Conservation (phyloP, 2,797 vertebrate genomes). For the Xenopus petersii region DNA sequence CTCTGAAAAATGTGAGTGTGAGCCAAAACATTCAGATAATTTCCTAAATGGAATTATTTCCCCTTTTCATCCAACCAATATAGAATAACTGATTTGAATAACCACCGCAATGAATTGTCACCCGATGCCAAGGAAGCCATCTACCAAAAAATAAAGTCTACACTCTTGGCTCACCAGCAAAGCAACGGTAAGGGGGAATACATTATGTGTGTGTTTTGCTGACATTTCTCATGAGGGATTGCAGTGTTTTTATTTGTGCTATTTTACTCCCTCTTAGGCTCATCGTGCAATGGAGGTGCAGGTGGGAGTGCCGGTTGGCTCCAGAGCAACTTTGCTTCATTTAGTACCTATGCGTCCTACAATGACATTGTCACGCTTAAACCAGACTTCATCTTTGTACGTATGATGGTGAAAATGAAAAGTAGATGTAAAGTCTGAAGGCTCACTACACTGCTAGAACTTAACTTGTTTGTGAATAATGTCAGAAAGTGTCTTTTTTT, state of each 20-base stretch:
- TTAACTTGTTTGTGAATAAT: too few species aligned
- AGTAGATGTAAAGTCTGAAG: too few species aligned
- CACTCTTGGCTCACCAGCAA: background rate
- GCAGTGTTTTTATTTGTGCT: background rate
- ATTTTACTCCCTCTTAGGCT: background rate
- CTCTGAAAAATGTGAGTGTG: too few species aligned
- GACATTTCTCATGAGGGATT: background rate
- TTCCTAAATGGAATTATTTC: background rate
- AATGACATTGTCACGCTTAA: conserved; percentile 33
- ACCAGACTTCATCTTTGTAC: conserved; percentile 33
- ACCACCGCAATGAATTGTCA: background rate
- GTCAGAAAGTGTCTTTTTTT: too few species aligned
- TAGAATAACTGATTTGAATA: conserved; percentile 4
- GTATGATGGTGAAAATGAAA: conserved; percentile 18
- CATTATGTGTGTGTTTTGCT: background rate
- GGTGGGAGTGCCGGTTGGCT: conserved; percentile 44
- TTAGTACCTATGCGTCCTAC: conserved; percentile 30
- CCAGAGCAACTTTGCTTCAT: conserved; percentile 30
- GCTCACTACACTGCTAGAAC: too few species aligned
- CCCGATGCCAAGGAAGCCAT: background rate
- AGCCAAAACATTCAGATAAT: background rate
- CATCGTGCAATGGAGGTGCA: conserved; percentile 26
- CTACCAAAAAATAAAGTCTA: background rate
- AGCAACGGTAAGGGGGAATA: conserved; percentile 5
- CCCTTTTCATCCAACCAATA: background rate